A percentile compares a stretch with the other conserved stretches of the same genome.
phyloP scores from a whole-genome alignment of 2,888 invertebrate genomes.

The Andrena bicolor region DNA sequence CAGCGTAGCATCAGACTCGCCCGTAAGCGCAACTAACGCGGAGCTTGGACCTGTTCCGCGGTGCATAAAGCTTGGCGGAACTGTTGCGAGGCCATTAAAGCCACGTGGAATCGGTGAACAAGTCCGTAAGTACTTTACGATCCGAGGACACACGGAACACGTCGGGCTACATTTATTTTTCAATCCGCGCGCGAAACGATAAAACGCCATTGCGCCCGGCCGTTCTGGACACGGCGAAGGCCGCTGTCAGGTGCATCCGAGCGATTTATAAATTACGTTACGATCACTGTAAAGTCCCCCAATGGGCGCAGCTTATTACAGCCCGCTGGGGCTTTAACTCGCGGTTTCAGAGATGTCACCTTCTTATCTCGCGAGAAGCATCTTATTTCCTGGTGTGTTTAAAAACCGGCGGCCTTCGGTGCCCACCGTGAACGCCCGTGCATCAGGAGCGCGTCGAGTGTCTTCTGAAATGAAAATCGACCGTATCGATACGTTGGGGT shows the following conservation, averaged over 20 bases:
- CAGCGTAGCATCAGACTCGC: background rate
- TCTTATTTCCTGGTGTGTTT: constrained; percentile 33
- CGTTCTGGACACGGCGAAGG: constrained; percentile 48
- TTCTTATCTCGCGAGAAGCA: constrained; percentile 36
- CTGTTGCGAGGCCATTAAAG: constrained; percentile 41
- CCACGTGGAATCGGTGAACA: constrained; percentile 53
- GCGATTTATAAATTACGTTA: constrained; percentile 63
- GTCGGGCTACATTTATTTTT: constrained; percentile 53
- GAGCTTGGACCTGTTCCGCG: background rate
- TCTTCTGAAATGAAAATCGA: background rate
- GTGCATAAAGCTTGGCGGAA: constrained; percentile 15
- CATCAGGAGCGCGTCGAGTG: constrained; percentile 1
- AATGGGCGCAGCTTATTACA: constrained; percentile 39
- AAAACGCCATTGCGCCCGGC: constrained; percentile 59
- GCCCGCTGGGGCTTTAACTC: constrained; percentile 3
- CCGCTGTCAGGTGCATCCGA: constrained; percentile 59
- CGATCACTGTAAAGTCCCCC: constrained; percentile 43
- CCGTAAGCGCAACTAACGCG: background rate
- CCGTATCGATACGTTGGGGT: background rate
- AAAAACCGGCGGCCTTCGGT: constrained; percentile 9
- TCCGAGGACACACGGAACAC: constrained; percentile 50
- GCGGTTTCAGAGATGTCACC: constrained; percentile 26
- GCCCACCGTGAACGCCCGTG: constrained; percentile 1
- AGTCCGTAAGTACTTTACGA: constrained; percentile 43
- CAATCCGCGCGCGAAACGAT: constrained; percentile 58